Conservation (phyloP, 2,113 vertebrate species). For the Siphamia tubifer region DNA sequence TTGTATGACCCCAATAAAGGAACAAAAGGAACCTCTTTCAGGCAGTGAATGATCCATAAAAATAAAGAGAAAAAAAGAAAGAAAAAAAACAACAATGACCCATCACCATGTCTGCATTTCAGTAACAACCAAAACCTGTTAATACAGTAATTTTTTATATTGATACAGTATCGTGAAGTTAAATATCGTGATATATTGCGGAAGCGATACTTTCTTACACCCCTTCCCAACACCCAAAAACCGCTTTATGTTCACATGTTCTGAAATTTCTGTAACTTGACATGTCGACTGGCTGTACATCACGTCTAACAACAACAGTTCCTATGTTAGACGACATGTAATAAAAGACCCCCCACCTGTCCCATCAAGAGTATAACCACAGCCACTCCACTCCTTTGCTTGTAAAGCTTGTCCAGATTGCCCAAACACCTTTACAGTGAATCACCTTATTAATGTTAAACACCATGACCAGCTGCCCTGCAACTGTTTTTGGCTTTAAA, state of each 20-base stretch:
- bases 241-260: background rate
- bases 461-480: background rate
- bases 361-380: background rate
- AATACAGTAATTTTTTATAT: too few species aligned
- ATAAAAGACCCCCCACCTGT: background rate
- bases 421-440: slow-evolving; percentile 23
- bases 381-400: background rate
- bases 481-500: slow-evolving; percentile 6
- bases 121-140: too few species aligned
- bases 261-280: background rate
- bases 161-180: too few species aligned
- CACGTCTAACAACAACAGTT: background rate
- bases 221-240: background rate
- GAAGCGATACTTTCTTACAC: too few species aligned
- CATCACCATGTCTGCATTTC: too few species aligned
- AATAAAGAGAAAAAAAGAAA: too few species aligned
- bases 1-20: too few species aligned
- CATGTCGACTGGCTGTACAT: background rate
- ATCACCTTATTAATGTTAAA: slow-evolving; percentile 29
- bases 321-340: slow-evolving; percentile 27
- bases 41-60: too few species aligned
- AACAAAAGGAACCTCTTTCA: too few species aligned
- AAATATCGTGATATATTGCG: too few species aligned
- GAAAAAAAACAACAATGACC: too few species aligned
- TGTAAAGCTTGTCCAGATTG: slow-evolving; percentile 25